Evolutionary conservation across 2,888 invertebrate genomes (phyloP).

Genomic region (Sminthurinus aureus): DNA sequence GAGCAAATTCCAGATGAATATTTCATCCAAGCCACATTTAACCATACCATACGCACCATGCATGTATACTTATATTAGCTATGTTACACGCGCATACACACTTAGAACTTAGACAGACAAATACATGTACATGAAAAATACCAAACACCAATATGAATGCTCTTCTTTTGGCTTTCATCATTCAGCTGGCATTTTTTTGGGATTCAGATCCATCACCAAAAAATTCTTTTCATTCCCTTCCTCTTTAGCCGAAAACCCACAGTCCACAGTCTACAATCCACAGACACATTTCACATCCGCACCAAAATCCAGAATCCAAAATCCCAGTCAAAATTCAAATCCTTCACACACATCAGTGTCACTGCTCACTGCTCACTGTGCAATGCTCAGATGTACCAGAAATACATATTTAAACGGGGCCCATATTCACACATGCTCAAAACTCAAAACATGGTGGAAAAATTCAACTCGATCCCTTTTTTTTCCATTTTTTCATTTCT

Average conservation of each 20-base stretch:
- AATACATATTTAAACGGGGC: no score
- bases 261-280: conserved; percentile 23
- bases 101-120: not conserved
- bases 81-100: not conserved
- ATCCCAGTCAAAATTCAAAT: not conserved
- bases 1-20: conserved; percentile 43
- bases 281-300: conserved; percentile 19
- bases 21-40: conserved; percentile 38
- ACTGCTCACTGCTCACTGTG: no score
- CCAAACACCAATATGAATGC: conserved; percentile 10
- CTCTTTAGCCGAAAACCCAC: not conserved
- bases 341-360: conserved; percentile 23
- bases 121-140: not conserved
- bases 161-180: not conserved
- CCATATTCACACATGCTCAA: no score
- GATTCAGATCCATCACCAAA: not conserved
- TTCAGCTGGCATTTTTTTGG: not conserved
- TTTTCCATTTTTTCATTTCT: no score
- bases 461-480: no score
- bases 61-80: not conserved
- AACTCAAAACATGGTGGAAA: no score
- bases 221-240: conserved; percentile 2
- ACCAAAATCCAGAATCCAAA: conserved; percentile 4
- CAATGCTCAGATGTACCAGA: not conserved
- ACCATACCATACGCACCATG: not conserved